phyloP scores from a whole-genome alignment of 1,140 invertebrate species.

The Drusus annulatus region DNA sequence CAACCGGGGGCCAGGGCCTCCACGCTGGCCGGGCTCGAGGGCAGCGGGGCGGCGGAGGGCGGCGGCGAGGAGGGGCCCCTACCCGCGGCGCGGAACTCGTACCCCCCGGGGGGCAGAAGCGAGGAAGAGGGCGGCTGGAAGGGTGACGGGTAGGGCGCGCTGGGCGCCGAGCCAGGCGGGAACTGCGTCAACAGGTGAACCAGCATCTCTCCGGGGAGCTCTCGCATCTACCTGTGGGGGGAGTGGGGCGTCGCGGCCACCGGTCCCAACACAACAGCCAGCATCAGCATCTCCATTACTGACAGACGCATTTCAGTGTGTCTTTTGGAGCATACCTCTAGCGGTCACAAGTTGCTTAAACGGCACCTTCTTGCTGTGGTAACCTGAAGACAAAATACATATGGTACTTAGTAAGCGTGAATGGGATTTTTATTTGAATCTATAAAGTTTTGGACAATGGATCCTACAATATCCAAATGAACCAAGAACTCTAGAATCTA shows the following conservation, averaged over 20 bases:
- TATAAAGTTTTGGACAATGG: no score
- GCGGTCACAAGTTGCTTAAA: no score
- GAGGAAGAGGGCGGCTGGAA: neutral
- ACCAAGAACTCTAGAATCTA: no score
- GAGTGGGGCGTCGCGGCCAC: neutral
- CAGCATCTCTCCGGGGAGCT: neutral
- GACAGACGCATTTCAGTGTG: no score
- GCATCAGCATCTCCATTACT: no score
- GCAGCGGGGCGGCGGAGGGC: conserved; percentile 33
- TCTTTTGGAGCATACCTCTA: no score
- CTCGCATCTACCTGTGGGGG: neutral
- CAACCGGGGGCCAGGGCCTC: conserved; percentile 63
- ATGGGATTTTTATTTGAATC: no score
- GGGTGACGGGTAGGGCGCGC: neutral
- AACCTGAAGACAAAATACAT: no score
- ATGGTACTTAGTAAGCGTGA: no score
- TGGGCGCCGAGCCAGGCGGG: neutral
- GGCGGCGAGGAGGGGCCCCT: neutral
- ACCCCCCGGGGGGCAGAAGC: conserved; percentile 23
- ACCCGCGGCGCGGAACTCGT: conserved; percentile 41
- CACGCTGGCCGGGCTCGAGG: conserved; percentile 33
- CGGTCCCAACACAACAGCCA: no score
- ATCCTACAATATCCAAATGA: no score
- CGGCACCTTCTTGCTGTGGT: no score
- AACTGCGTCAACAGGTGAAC: conserved; percentile 12